phyloP scores from a whole-genome alignment of 1,140 invertebrate genomes.

The Sesamia nonagrioides region DNA sequence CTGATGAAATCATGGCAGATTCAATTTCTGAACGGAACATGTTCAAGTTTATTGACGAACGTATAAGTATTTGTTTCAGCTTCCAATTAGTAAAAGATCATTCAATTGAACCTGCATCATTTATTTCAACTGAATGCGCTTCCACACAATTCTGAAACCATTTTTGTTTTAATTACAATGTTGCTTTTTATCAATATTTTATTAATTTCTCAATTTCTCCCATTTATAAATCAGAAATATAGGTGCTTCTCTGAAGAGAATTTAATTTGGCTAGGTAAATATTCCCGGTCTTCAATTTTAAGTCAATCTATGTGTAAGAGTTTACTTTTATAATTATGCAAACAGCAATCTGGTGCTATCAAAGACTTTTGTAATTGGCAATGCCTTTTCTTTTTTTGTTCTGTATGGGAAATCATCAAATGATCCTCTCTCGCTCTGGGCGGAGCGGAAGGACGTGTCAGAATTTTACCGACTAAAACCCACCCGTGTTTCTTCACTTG shows the following conservation, averaged over 20 bases:
- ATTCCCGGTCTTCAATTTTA: neutral
- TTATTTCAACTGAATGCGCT: no score
- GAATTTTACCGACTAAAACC: no score
- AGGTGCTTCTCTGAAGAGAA: neutral
- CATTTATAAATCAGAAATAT: neutral
- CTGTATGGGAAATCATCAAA: no score
- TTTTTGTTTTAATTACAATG: neutral
- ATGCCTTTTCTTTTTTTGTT: neutral
- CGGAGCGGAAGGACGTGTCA: no score
- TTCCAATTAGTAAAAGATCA: no score
- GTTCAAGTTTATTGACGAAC: neutral
- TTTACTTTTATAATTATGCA: conserved; percentile 6
- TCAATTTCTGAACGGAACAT: neutral
- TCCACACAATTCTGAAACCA: no score
- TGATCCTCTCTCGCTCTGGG: no score
- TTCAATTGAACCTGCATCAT: no score
- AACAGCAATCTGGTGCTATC: neutral
- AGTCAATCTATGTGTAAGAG: neutral
- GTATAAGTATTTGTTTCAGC: no score
- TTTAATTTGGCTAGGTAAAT: neutral
- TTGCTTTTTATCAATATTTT: neutral
- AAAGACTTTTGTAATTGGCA: conserved; percentile 4
- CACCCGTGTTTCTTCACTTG: no score
- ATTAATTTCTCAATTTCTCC: no score
- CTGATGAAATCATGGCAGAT: neutral